phyloP scores from a whole-genome alignment of 1,140 invertebrate genomes.

The Drosophila sulfurigaster region DNA sequence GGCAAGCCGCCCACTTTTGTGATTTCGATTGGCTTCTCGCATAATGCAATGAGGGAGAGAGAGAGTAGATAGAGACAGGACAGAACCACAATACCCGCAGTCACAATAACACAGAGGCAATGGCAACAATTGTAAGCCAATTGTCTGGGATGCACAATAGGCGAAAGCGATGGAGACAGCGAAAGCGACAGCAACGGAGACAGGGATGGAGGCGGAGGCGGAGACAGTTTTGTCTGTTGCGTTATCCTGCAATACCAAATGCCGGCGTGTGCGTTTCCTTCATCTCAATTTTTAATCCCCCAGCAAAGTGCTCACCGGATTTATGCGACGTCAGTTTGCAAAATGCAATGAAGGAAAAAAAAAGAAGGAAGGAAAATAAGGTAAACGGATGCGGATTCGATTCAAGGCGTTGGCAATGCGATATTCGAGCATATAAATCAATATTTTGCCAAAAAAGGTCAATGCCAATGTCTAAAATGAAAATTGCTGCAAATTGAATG shows the following conservation, averaged over 20 bases:
- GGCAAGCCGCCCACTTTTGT: conserved; percentile 16
- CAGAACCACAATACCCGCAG: conserved; percentile 30
- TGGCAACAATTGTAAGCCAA: conserved; percentile 65
- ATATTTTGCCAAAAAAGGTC: conserved; percentile 60
- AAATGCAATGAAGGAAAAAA: neutral
- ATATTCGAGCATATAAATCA: conserved; percentile 56
- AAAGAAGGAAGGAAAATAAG: neutral
- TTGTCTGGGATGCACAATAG: conserved; percentile 55
- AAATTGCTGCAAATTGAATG: conserved; percentile 64
- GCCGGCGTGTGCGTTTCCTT: conserved; percentile 34
- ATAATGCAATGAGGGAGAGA: conserved; percentile 20
- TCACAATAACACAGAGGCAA: conserved; percentile 43
- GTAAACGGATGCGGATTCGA: conserved; percentile 33
- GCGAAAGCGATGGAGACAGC: neutral
- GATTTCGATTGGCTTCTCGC: conserved; percentile 49
- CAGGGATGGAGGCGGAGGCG: neutral
- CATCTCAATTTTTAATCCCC: conserved; percentile 44
- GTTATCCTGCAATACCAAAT: conserved; percentile 44
- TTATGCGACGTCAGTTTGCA: conserved; percentile 38
- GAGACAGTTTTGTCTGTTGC: conserved; percentile 23
- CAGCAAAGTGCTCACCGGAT: conserved; percentile 24
- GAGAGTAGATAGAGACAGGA: neutral
- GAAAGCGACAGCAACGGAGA: neutral
- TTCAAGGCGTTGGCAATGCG: conserved; percentile 3
- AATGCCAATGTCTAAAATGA: conserved; percentile 32